A percentile compares a stretch with the other conserved stretches of the same genome.
Conservation (phyloP, 2,797 vertebrate genomes). For the Tokudaia tokunoshimensis region DNA sequence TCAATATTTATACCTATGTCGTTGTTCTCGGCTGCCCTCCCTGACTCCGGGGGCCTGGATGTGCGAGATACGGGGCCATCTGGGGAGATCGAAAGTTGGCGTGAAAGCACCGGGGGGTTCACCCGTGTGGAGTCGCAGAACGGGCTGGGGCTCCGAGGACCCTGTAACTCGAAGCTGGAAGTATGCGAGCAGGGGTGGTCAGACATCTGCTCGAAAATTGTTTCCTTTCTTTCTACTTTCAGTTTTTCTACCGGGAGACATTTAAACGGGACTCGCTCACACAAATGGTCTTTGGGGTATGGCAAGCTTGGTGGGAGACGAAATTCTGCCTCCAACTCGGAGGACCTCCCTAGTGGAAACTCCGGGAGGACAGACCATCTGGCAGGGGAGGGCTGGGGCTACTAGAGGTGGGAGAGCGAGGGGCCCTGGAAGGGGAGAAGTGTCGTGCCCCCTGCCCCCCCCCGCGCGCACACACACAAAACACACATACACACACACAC, state of each 20-base stretch:
- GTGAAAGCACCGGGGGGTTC: background rate
- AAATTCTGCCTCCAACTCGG: conserved; percentile 50
- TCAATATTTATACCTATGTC: conserved; percentile 76
- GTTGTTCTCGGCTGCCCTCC: background rate
- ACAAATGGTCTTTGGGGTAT: conserved; percentile 46
- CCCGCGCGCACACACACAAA: background rate
- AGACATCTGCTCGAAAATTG: conserved; percentile 79
- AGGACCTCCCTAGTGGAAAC: conserved; percentile 80
- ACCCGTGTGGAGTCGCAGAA: conserved; percentile 52
- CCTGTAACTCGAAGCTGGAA: conserved; percentile 80
- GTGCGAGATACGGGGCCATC: background rate
- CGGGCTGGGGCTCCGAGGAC: conserved; percentile 76
- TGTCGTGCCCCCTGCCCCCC: background rate
- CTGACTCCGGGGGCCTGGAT: background rate
- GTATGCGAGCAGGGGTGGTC: conserved; percentile 72
- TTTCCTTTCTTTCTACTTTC: conserved; percentile 82
- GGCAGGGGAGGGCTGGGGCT: conserved; percentile 36
- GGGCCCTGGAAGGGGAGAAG: background rate
- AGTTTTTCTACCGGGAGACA: conserved; percentile 77
- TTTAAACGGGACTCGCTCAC: conserved; percentile 65
- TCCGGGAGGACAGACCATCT: conserved; percentile 41
- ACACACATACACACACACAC: no score
- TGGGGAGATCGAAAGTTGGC: background rate
- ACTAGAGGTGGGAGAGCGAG: background rate
- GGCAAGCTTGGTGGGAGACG: conserved; percentile 46